Conservation (phyloP, 1,140 invertebrate genomes). For the Aphaenogaster floridana region DNA sequence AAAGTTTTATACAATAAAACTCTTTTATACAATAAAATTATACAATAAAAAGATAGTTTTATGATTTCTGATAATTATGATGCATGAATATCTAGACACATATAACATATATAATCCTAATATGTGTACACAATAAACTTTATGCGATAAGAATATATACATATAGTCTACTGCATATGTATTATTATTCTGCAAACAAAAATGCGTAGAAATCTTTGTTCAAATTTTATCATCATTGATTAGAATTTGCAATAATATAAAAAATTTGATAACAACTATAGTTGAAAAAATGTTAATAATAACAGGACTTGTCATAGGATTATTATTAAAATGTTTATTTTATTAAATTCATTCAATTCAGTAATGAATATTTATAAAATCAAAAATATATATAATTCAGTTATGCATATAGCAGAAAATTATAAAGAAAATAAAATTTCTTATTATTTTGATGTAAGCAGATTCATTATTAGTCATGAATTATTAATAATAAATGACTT, state of each 20-base stretch:
- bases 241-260: neutral
- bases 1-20: constrained; percentile 5
- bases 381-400: neutral
- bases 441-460: neutral
- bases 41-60: neutral
- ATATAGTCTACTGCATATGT: neutral
- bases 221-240: constrained; percentile 17
- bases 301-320: neutral
- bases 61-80: neutral
- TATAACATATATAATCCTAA: neutral
- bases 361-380: neutral
- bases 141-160: constrained; percentile 8
- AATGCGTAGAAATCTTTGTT: neutral
- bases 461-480: constrained; percentile 6
- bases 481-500: constrained; percentile 14
- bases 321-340: constrained; percentile 7
- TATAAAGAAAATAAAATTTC: constrained; percentile 12
- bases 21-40: neutral
- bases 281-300: neutral
- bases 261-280: constrained; percentile 4
- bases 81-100: neutral
- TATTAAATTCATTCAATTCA: neutral
- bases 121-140: neutral
- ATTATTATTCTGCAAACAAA: neutral
- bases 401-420: constrained; percentile 19